A percentile compares a stretch with the other conserved stretches of the same genome.
phyloP scores from a whole-genome alignment of 1,140 invertebrate genomes.

The Watersipora subatra region DNA sequence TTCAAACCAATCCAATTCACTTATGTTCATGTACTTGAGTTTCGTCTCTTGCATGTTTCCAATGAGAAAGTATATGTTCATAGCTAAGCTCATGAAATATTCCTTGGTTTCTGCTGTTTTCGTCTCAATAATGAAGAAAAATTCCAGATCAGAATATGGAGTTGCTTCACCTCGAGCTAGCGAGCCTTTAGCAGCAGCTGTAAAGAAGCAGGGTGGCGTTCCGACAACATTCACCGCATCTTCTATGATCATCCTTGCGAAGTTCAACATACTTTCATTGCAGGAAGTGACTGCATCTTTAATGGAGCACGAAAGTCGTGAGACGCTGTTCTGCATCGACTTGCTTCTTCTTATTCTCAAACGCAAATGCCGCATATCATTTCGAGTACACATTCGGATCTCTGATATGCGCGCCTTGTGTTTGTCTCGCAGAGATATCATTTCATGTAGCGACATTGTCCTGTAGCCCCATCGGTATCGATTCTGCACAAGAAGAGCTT shows the following conservation, averaged over 20 bases:
- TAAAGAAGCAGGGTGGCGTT: background rate
- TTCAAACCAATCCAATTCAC: background rate
- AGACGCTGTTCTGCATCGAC: too few species aligned
- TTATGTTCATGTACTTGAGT: background rate
- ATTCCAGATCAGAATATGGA: background rate
- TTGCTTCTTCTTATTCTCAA: too few species aligned
- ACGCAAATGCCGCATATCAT: too few species aligned
- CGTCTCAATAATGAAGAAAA: background rate
- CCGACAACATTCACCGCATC: background rate
- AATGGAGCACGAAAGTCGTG: too few species aligned
- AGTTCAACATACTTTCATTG: background rate
- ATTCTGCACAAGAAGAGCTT: too few species aligned
- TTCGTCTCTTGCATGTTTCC: background rate
- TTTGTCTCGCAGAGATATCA: too few species aligned
- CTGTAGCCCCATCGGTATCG: too few species aligned
- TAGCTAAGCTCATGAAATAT: background rate
- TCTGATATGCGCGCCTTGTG: too few species aligned
- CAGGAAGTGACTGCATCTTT: background rate
- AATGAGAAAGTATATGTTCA: background rate
- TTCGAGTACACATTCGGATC: too few species aligned
- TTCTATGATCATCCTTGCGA: background rate
- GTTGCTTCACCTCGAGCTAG: background rate
- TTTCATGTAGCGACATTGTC: too few species aligned
- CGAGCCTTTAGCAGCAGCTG: background rate
- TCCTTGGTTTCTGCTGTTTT: background rate